Evolutionary conservation across 1,140 invertebrate species (phyloP).

Genomic region (Ctenoplectra terminalis): DNA sequence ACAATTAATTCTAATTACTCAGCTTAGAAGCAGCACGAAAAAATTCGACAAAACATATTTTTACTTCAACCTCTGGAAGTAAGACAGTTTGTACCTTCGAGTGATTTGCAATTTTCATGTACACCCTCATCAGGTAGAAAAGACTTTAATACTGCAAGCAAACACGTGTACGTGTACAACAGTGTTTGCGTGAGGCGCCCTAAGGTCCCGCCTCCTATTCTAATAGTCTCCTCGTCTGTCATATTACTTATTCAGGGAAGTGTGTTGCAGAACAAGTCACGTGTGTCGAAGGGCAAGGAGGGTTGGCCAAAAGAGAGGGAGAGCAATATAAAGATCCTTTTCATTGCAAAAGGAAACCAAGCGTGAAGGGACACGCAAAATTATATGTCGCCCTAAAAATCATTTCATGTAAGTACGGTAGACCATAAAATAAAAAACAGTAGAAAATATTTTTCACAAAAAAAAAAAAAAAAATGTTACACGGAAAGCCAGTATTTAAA

Average conservation of each 20-base stretch:
- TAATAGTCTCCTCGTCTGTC: conserved; percentile 48
- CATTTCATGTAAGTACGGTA: background rate
- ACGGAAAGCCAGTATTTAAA: too few species aligned
- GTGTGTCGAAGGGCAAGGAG: conserved; percentile 39
- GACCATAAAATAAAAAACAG: background rate
- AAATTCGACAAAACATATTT: background rate
- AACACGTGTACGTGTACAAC: background rate
- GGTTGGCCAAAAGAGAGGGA: conserved; percentile 13
- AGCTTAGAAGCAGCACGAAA: background rate
- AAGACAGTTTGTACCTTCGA: too few species aligned
- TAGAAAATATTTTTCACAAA: background rate
- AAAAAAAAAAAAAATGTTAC: too few species aligned
- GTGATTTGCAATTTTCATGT: background rate
- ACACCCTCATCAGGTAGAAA: background rate
- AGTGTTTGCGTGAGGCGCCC: conserved; percentile 50
- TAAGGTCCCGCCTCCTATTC: conserved; percentile 42
- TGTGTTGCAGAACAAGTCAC: conserved; percentile 36
- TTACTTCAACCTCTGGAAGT: background rate
- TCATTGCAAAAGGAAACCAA: conserved; percentile 32
- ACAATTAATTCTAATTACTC: background rate
- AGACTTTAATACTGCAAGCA: conserved; percentile 28
- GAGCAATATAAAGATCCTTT: conserved; percentile 29
- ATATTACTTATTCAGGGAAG: conserved; percentile 45
- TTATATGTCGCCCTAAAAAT: conserved; percentile 4
- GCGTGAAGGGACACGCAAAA: conserved; percentile 8